Conservation (phyloP, 2,797 vertebrate genomes). For the Cygnus olor region DNA sequence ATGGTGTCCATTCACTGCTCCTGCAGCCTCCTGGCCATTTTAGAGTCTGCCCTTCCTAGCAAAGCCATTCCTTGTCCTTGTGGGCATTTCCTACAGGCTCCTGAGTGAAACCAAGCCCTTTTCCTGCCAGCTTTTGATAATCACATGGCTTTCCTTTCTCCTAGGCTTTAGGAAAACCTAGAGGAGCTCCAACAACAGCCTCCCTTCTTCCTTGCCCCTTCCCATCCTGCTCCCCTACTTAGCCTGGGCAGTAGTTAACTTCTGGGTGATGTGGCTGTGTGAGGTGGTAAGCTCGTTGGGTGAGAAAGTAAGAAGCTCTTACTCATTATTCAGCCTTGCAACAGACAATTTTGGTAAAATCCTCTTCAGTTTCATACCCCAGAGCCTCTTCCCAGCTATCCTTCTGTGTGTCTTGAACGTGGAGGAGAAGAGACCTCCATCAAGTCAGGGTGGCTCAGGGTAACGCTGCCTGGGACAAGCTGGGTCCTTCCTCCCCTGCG, state of each 20-base stretch:
- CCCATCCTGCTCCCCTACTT: not conserved
- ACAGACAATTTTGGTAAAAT: not conserved
- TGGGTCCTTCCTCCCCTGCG: not conserved
- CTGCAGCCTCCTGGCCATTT: not conserved
- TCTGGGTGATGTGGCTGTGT: not conserved
- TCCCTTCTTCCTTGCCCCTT: not conserved
- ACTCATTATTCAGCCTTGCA: not conserved
- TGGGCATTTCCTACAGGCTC: not conserved
- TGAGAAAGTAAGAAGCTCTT: not conserved
- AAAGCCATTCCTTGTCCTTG: not conserved
- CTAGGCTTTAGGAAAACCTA: not conserved
- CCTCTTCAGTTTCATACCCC: not conserved
- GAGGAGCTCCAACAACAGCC: not conserved
- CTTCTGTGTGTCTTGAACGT: not conserved
- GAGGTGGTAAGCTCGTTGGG: not conserved
- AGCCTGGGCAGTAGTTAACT: not conserved
- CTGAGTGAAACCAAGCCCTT: not conserved
- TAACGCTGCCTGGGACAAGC: not conserved
- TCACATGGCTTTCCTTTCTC: not conserved
- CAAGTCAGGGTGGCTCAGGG: not conserved
- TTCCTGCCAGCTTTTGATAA: not conserved
- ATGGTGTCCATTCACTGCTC: not conserved
- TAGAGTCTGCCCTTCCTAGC: not conserved
- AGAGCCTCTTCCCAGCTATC: not conserved
- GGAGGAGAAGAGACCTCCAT: not conserved